Base-by-base conservation (phyloP, 2,797 vertebrate species). In the Columba guinea region DNA sequence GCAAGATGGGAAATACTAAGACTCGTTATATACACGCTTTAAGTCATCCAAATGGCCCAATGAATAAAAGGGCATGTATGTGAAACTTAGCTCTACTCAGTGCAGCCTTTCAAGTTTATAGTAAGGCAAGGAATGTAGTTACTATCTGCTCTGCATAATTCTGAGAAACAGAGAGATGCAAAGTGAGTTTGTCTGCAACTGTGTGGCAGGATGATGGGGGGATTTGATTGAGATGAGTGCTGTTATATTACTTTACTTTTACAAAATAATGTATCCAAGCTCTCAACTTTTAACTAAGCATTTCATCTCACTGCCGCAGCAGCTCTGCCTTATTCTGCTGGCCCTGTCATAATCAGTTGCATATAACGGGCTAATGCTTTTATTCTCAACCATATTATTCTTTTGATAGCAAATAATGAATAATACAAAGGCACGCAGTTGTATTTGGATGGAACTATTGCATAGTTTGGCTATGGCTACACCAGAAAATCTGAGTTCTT, bases 351-450 rank as follows among this genome's bases (percentile, higher is more conserved):
- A 94, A 93, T 90, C 68, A 84, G 79, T 95, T 95, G 73, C 89
- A 53, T 93, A 64, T 87, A 96, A 92, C 80, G 73, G 75, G 41
- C 81, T 89, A 87, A 82, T 89, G 92, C 89, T 94, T 94, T 95
- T 93, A 84, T 95, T 94, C 87, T 71, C 69, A 92, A 80, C 75
- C 46, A 51, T 95, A 80, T 84, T 93, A 89, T 90, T 93, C 89
- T 92, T 94, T 91, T 93, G 58, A 85, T 87, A 77, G 89, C 89
- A 93, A 85, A 89, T 84, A 93, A 93, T 94, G 84, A 93, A 90
- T 95, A 93, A 84, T 87, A 81, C 94, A 90, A 95, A 90, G 83
- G 71, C 89, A 39, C 59, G 85, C 51, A 51, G 60, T 95, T 95
- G 71, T 90, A 68, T 85, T 87, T 92, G 68, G 60, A 87, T 74